A percentile compares a stretch with the other conserved stretches of the same genome.
Evolutionary conservation across 2,888 invertebrate species (phyloP).

Genomic region (Hetaerina titia): DNA sequence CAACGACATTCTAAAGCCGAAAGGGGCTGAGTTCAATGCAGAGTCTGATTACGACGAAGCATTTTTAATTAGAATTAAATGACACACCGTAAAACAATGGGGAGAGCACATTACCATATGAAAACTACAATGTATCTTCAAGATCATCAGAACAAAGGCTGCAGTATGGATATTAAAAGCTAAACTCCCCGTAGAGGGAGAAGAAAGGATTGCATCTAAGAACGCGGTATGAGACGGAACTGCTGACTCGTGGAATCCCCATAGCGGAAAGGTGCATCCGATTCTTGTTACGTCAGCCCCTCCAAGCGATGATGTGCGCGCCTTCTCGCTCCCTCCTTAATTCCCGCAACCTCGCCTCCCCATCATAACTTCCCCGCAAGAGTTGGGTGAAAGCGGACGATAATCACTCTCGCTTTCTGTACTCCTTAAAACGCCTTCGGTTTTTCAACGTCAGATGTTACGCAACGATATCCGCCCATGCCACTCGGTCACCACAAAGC

Average conservation of each 20-base stretch:
- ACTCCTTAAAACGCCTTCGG: not conserved
- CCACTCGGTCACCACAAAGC: not conserved
- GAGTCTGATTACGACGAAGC: no score
- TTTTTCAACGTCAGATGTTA: not conserved
- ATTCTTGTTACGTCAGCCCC: not conserved
- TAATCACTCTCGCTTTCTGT: conserved; percentile 41
- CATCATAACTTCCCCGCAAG: not conserved
- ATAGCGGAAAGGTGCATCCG: not conserved
- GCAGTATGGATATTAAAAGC: no score
- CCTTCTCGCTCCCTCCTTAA: not conserved
- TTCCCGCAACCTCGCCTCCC: not conserved
- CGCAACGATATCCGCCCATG: not conserved
- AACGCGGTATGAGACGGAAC: not conserved
- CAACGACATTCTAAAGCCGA: no score
- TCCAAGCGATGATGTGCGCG: not conserved
- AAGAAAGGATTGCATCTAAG: no score
- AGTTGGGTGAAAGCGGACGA: conserved; percentile 42
- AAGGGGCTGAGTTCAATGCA: no score
- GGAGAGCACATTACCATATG: no score
- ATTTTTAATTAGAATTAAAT: no score
- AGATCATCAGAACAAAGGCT: no score
- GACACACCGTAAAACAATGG: no score
- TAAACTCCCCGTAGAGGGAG: no score
- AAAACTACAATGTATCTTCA: no score
- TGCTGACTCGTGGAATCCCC: not conserved